Evolutionary conservation across 2,113 vertebrate genomes (phyloP).

Genomic region (Spea bombifrons): DNA sequence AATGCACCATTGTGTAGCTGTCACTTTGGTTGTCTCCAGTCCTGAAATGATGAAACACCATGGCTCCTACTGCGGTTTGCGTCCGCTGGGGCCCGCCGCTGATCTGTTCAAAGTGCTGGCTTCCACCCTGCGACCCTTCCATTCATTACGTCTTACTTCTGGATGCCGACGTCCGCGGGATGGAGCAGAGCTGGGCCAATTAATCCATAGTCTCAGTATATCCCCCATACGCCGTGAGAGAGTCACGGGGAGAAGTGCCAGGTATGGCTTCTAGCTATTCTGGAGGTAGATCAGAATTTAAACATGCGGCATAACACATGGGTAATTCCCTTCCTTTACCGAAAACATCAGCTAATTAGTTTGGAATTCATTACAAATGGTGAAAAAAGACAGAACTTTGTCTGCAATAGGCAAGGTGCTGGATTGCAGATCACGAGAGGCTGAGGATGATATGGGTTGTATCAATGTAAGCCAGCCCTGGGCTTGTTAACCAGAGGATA

Average conservation of each 20-base stretch:
- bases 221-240: not conserved
- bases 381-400: no score
- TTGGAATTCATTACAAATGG: no score
- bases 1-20: conserved; percentile 67
- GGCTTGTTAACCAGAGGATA: no score
- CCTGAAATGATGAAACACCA: conserved; percentile 61
- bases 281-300: no score
- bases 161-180: conserved; percentile 28
- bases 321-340: no score
- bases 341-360: no score
- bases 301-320: no score
- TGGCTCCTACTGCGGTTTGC: conserved; percentile 56
- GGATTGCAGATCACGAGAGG: no score
- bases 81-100: conserved; percentile 54
- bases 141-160: conserved; percentile 63
- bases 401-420: no score
- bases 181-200: not conserved
- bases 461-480: no score
- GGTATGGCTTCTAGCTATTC: no score
- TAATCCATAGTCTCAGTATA: not conserved
- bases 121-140: conserved; percentile 60
- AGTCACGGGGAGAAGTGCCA: not conserved
- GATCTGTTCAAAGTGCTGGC: conserved; percentile 62
- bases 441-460: no score
- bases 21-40: conserved; percentile 62